phyloP scores from a whole-genome alignment of 1,140 invertebrate species.

The Belonocnema kinseyi region DNA sequence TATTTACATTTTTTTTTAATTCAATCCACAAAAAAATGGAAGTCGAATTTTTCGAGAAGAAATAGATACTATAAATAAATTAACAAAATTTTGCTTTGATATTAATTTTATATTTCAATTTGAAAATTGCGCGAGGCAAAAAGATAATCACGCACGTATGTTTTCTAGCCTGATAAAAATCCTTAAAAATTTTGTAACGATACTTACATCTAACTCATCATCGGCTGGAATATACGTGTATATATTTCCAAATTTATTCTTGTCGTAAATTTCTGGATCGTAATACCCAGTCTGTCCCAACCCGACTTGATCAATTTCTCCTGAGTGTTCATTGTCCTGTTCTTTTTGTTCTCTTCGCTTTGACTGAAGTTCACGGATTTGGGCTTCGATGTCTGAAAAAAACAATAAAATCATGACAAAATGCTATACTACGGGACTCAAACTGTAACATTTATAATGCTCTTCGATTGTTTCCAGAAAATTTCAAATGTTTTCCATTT shows the following conservation, averaged over 20 bases:
- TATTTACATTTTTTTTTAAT: no score
- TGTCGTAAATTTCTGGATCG: conserved; percentile 96
- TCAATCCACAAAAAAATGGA: no score
- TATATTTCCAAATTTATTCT: conserved; percentile 84
- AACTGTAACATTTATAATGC: not conserved
- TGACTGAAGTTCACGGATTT: conserved; percentile 92
- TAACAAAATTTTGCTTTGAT: no score
- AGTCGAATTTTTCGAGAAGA: no score
- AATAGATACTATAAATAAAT: no score
- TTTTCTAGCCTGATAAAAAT: no score
- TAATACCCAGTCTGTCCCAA: conserved; percentile 92
- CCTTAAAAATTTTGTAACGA: not conserved
- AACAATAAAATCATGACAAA: conserved; percentile 36
- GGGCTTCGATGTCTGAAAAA: conserved; percentile 92
- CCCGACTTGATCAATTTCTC: conserved; percentile 86
- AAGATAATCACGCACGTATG: no score
- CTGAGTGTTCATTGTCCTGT: conserved; percentile 71
- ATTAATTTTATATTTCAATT: no score
- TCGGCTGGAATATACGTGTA: conserved; percentile 97
- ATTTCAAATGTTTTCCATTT: no score
- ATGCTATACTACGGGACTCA: not conserved
- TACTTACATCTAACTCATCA: conserved; percentile 88
- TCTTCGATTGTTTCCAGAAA: not conserved
- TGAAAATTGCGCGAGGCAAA: no score
- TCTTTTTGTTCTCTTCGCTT: conserved; percentile 84